Conservation (phyloP, 2,113 vertebrate species). For the Passer montanus region DNA sequence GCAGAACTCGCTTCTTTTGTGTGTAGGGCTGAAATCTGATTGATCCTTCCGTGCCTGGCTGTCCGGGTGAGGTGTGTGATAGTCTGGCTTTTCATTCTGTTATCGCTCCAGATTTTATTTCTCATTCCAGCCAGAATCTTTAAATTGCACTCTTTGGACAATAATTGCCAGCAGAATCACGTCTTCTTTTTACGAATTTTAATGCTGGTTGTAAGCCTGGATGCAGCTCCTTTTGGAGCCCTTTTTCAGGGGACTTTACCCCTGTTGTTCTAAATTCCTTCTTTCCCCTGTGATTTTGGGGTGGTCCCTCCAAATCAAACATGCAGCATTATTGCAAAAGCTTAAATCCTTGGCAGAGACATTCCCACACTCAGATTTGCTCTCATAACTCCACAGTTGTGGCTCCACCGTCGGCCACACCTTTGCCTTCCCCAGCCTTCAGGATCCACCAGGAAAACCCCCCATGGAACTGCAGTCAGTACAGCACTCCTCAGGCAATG, state of each 20-base stretch:
- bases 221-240: neutral
- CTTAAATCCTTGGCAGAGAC: neutral
- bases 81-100: constrained; percentile 37
- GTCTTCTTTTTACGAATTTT: neutral
- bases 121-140: neutral
- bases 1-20: neutral
- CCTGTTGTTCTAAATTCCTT: neutral
- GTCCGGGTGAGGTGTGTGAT: constrained; percentile 4
- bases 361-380: neutral
- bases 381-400: neutral
- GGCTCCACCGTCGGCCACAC: neutral
- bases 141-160: constrained; percentile 17
- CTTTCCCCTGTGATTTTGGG: neutral
- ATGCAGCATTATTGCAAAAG: neutral
- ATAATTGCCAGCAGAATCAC: neutral
- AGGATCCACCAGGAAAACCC: neutral
- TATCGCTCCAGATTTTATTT: constrained; percentile 17
- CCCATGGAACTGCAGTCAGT: neutral
- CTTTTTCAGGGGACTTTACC: neutral
- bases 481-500: neutral
- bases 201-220: neutral
- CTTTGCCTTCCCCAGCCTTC: neutral
- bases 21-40: constrained; percentile 23
- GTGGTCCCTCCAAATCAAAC: neutral
- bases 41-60: constrained; percentile 1